These are phyloP conservation scores for Lordiphosa clarofinis DNA, from an alignment of 1,140 invertebrate genomes.

Conservation along the genomic window DNA sequence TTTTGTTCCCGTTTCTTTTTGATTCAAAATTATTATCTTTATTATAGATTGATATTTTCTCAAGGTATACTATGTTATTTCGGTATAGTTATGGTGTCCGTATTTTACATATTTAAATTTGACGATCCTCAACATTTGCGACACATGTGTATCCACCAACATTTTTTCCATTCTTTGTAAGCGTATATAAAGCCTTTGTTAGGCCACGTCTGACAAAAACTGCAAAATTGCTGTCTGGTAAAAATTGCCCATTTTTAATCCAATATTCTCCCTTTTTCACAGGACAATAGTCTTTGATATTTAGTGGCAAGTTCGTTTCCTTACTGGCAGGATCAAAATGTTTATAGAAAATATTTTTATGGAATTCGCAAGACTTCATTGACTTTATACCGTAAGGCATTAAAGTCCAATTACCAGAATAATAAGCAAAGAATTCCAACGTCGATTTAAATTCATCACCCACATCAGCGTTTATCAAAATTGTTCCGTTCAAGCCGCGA, in stretches of 20 bases:
- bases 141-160: neutral
- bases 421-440: neutral
- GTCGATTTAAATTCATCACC: neutral
- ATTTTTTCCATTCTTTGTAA: neutral
- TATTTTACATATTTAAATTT: neutral
- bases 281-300: neutral
- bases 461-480: neutral
- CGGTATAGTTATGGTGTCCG: too few species aligned
- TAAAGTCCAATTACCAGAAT: neutral
- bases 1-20: too few species aligned
- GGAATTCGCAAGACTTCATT: neutral
- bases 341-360: neutral
- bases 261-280: neutral
- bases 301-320: neutral
- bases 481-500: neutral
- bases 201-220: neutral
- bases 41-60: too few species aligned
- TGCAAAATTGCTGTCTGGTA: neutral
- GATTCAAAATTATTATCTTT: too few species aligned
- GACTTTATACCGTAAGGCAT: neutral
- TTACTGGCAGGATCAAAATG: neutral
- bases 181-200: neutral
- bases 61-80: too few species aligned
- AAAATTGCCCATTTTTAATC: neutral
- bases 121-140: neutral